phyloP scores from a whole-genome alignment of 2,113 vertebrate species.

The Apodemus sylvaticus region DNA sequence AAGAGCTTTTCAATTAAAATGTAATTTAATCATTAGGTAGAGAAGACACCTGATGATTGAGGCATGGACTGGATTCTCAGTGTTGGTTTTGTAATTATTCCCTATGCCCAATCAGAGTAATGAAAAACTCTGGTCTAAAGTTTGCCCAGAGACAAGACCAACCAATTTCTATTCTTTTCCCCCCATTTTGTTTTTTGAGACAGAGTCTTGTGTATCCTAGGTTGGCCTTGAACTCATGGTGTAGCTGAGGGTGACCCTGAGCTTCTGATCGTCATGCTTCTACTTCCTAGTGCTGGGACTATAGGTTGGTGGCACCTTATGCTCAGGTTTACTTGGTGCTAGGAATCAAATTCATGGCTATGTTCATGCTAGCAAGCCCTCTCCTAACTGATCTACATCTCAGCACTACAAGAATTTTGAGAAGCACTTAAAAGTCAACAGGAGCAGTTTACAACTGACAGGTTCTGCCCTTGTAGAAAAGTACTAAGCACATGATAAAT shows the following conservation, averaged over 20 bases:
- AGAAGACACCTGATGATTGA: not conserved
- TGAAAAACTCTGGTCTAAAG: not conserved
- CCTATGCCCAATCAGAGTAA: not conserved
- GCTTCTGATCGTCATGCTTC: not conserved
- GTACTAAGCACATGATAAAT: not conserved
- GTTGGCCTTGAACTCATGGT: too few species aligned
- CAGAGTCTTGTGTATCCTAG: too few species aligned
- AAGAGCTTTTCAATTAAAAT: constrained; percentile 40
- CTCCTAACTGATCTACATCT: not conserved
- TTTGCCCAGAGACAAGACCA: not conserved
- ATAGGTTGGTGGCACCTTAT: not conserved
- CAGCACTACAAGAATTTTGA: not conserved
- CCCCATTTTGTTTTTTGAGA: too few species aligned
- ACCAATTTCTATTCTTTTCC: not conserved
- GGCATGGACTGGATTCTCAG: not conserved
- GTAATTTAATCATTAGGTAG: not conserved
- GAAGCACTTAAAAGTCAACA: not conserved
- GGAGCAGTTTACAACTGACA: not conserved
- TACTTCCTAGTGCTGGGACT: not conserved
- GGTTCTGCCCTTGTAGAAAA: not conserved
- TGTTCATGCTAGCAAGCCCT: not conserved
- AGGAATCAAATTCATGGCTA: not conserved
- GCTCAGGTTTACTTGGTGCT: too few species aligned
- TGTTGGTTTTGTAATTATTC: not conserved
- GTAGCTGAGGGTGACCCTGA: not conserved